Evolutionary conservation across 2,888 invertebrate genomes (phyloP), one percentile per base, ranked within the genome.

Genomic region (Mythimna lalbum): DNA sequence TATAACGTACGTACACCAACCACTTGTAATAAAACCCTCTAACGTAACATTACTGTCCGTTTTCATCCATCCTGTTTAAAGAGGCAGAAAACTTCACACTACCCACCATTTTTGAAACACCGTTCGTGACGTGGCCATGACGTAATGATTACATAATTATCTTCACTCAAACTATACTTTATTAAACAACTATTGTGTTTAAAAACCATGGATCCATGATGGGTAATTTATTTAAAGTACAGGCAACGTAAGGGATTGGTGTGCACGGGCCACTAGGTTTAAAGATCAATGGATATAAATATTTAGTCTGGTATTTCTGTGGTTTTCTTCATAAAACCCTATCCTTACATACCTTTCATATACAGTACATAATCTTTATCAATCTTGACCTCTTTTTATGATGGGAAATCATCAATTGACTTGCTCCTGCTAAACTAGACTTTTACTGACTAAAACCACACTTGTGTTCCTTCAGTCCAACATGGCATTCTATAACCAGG

Each of bases 131-230:
- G 65, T 55, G 55, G 1, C 17, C 14, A 43, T 76, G 81, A 81
- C 82, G 60, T 76, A 39, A 72, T 73, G 56, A 80, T 55, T 66
- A 64, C 53, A 52, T 76, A 67, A 80, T 77, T 81, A 73, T 59
- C 68, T 65, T 63, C 36, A 53, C 68, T 67, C 55, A 63, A 69
- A 71, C 69, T 56, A 36, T 72, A 69, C 52, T 63, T 81, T 78
- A 78, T 65, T 78, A 78, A 62, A 73, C 67, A 73, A 77, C 55
- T 56, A 75, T 81, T 69, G 76, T 70, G 72, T 81, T 71, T 63
- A 56, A 70, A 80, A 70, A 73, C 78, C 80, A 75, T 72, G 71
- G 61, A 68, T 56, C 61, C 47, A 61, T 72, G 36, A 69, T 66
- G 10, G 72, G 49, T 77, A 77, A 81, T 79, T 73, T 77, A 69